A percentile compares a stretch with the other conserved stretches of the same genome.
phyloP scores from a whole-genome alignment of 2,113 vertebrate genomes.

The Ploceus nigricollis region DNA sequence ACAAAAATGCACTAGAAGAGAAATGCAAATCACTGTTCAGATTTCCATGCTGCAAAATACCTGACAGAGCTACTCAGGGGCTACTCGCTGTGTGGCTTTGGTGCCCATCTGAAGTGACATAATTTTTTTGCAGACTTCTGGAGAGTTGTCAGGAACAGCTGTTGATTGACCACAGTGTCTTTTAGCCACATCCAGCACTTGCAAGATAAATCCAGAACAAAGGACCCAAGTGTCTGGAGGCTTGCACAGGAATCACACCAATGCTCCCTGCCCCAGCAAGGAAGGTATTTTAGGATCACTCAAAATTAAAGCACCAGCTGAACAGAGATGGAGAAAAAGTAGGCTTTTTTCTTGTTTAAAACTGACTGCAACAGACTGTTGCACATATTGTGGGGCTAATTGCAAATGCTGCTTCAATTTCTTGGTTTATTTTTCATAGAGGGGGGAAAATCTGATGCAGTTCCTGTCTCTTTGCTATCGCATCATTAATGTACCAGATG shows the following conservation, averaged over 20 bases:
- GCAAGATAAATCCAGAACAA: background rate
- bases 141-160: background rate
- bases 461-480: background rate
- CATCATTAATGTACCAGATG: background rate
- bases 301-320: background rate
- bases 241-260: accelerated
- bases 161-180: accelerated
- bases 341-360: background rate
- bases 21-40: background rate
- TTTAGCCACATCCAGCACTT: background rate
- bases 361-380: background rate
- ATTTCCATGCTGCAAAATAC: background rate
- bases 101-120: background rate
- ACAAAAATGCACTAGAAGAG: background rate
- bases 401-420: background rate
- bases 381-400: background rate
- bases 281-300: background rate
- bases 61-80: background rate
- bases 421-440: background rate
- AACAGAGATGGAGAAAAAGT: background rate
- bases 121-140: background rate
- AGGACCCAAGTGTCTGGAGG: background rate
- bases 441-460: background rate
- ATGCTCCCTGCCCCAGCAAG: background rate
- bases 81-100: background rate